Evolutionary conservation across 2,888 invertebrate species (phyloP), one percentile per base, ranked within the genome.

Genomic region (Spisula subtruncata): DNA sequence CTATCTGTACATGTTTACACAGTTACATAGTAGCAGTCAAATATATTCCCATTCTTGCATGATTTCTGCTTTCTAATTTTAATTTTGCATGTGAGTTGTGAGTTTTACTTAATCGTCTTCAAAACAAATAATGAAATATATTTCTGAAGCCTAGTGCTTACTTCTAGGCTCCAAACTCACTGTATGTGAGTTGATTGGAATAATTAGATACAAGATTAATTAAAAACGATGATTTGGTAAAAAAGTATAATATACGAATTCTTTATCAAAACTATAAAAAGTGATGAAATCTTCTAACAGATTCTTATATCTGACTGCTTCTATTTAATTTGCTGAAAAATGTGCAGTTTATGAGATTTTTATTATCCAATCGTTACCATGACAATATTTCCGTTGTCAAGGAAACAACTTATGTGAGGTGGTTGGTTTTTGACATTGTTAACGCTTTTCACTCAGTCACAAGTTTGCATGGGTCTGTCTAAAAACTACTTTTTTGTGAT

Each of bases 341-440:
- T 51, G 71, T 84, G 84, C 84, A 32, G 60, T 84, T 75, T 32
- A 75, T 75, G 60, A 75, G 60, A 32, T 75, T 75, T 75, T 75
- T 35, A 75, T 84, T 75, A 86, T 60, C 29, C n/a, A 41, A 14
- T 56, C 18, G 86, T 86, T 66, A 20, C 86, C 56, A 41, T 86
- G 81, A 46, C 81, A 66, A 85, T 79, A 16, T 80, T 46, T 35
- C 80, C 66, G 89, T 85, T 75, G 90, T 87, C 85, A 85, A 86
- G 85, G 83, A 85, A 90, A 88, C 87, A 20, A n/a, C 32, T 75
- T 75, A 81, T 83, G 71, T 89, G 90, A 90, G 90, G 90, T 90
- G 90, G 90, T 90, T 90, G 90, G 90, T 90, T 88, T 90, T 88
- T 75, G 41, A 88, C 84, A 85, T 85, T 88, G 79, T 89, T 89